Evolutionary conservation across 1,140 invertebrate genomes (phyloP).

Genomic region (Rhagoletis zephyria): DNA sequence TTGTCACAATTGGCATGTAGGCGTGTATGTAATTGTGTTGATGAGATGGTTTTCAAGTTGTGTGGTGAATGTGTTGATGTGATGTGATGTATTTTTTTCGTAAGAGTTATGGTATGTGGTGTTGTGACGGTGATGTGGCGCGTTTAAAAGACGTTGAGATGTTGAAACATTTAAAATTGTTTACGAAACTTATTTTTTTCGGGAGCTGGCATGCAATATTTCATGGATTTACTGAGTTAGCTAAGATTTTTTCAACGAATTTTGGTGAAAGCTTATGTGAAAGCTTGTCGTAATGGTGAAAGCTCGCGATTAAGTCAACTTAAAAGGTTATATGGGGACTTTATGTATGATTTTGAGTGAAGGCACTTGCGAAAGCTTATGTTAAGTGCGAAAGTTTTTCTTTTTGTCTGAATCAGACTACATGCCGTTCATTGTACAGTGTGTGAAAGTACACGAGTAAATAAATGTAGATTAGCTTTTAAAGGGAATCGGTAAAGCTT

Average conservation of each 20-base stretch:
- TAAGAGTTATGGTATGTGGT: background rate
- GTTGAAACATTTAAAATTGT: background rate
- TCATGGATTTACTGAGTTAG: background rate
- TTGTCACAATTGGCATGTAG: background rate
- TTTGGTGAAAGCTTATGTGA: background rate
- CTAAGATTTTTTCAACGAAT: too few relatives aligned
- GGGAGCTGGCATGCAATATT: background rate
- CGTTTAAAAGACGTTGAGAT: background rate
- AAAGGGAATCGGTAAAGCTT: too few relatives aligned
- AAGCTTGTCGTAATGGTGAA: background rate
- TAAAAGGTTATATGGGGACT: background rate
- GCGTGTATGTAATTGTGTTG: slow-evolving; percentile 56
- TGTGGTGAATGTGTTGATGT: slow-evolving; percentile 20
- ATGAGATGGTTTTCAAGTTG: slow-evolving; percentile 41
- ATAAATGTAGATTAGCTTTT: too few relatives aligned
- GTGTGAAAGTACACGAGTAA: too few relatives aligned
- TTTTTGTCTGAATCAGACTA: too few relatives aligned
- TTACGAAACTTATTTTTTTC: background rate
- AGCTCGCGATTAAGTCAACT: background rate
- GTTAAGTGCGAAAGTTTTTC: background rate
- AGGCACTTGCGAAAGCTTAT: background rate
- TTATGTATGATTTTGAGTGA: background rate
- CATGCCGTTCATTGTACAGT: too few relatives aligned
- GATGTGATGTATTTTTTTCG: background rate
- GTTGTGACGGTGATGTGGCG: background rate